phyloP scores from a whole-genome alignment of 2,888 invertebrate species.

The Hypolimnas misippus region DNA sequence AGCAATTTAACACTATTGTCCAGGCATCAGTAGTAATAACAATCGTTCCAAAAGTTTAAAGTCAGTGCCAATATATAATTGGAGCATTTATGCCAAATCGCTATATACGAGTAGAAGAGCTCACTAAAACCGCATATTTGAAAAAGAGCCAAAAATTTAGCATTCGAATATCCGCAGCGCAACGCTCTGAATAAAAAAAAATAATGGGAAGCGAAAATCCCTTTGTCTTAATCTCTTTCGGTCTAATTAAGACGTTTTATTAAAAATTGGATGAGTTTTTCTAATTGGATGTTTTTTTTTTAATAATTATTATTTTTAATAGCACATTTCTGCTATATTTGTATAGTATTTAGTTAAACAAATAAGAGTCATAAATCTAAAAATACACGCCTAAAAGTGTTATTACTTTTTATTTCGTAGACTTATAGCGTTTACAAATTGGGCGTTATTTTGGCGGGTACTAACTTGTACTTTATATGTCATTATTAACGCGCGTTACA shows the following conservation, averaged over 20 bases:
- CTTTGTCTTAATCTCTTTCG: constrained; percentile 2
- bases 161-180: constrained; percentile 17
- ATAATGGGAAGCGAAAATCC: constrained; percentile 4
- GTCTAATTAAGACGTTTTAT: constrained; percentile 3
- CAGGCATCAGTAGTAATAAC: neutral
- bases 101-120: constrained; percentile 7
- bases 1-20: neutral
- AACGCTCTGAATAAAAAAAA: constrained; percentile 10
- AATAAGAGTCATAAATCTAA: too few relatives aligned
- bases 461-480: too few relatives aligned
- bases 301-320: too few relatives aligned
- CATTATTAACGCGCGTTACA: too few relatives aligned
- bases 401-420: too few relatives aligned
- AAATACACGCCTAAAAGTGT: too few relatives aligned
- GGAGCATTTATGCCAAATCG: constrained; percentile 28
- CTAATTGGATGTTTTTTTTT: neutral
- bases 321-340: too few relatives aligned
- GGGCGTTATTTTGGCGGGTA: too few relatives aligned
- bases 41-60: neutral
- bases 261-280: neutral
- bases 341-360: too few relatives aligned
- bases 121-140: constrained; percentile 22
- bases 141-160: constrained; percentile 23
- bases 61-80: constrained; percentile 17
- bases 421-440: too few relatives aligned